phyloP scores from a whole-genome alignment of 1,140 invertebrate species.

The Drosophila insularis region DNA sequence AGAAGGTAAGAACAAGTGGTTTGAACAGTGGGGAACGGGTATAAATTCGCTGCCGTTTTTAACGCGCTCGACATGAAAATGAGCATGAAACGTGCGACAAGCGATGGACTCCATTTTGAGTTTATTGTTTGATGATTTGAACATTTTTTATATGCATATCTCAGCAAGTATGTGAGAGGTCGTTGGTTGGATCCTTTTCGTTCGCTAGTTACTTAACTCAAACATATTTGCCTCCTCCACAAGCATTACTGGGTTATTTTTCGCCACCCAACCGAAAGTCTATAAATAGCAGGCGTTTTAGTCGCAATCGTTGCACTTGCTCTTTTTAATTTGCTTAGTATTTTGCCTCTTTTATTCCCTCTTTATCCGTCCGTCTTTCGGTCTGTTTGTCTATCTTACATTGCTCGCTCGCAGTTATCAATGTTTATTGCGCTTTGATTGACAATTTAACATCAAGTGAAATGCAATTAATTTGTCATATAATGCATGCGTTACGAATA shows the following conservation, averaged over 20 bases:
- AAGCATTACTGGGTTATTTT: background rate
- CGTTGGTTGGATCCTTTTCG: constrained; percentile 62
- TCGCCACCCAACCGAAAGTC: constrained; percentile 21
- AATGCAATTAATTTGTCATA: constrained; percentile 75
- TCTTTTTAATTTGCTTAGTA: background rate
- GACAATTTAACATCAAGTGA: constrained; percentile 60
- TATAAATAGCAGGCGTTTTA: constrained; percentile 40
- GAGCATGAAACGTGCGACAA: constrained; percentile 79
- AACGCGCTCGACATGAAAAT: constrained; percentile 81
- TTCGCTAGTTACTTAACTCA: constrained; percentile 57
- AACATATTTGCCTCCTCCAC: constrained; percentile 11
- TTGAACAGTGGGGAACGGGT: constrained; percentile 15
- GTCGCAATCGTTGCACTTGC: constrained; percentile 31
- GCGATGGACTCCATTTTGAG: constrained; percentile 82
- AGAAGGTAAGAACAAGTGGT: constrained; percentile 9
- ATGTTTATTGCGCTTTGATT: constrained; percentile 76
- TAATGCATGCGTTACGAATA: constrained; percentile 75
- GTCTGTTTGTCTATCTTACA: constrained; percentile 23
- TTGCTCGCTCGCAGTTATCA: constrained; percentile 12
- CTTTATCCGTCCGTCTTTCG: constrained; percentile 24
- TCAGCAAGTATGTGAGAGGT: constrained; percentile 19
- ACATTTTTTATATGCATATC: constrained; percentile 76
- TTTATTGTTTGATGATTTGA: constrained; percentile 83
- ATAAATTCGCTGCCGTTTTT: constrained; percentile 59
- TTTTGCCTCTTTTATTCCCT: constrained; percentile 19